Conservation (phyloP, 2,888 invertebrate genomes). For the Cyrtodaria siliqua region DNA sequence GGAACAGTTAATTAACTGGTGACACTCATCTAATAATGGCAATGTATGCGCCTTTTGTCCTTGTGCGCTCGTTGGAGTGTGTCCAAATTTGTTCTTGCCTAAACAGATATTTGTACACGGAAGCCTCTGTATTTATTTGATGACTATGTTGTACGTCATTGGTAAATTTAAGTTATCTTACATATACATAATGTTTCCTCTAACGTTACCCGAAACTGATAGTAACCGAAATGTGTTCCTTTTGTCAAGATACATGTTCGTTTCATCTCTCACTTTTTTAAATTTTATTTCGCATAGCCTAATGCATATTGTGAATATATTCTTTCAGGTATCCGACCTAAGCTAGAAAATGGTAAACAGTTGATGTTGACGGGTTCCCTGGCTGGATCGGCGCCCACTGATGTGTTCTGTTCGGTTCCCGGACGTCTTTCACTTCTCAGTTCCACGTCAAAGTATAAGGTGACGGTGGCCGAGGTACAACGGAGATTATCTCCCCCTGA, state of each 20-base stretch:
- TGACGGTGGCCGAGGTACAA: slow-evolving; percentile 99
- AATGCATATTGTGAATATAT: too few species aligned
- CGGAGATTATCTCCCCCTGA: slow-evolving; percentile 98
- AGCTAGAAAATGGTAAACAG: slow-evolving; percentile 84
- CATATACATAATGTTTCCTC: too few species aligned
- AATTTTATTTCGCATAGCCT: too few species aligned
- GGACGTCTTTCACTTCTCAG: slow-evolving; percentile 98
- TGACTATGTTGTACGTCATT: too few species aligned
- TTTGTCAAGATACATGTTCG: too few species aligned
- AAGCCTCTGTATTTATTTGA: too few species aligned
- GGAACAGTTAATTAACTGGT: slow-evolving; percentile 4
- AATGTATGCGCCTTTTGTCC: neutral
- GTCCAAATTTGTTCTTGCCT: neutral
- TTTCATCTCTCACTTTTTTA: too few species aligned
- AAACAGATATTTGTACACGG: too few species aligned
- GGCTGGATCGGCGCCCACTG: slow-evolving; percentile 89
- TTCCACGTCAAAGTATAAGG: slow-evolving; percentile 99
- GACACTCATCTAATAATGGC: slow-evolving; percentile 19
- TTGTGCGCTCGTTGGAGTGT: too few species aligned
- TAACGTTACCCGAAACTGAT: too few species aligned
- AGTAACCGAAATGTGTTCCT: too few species aligned
- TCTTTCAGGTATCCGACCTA: slow-evolving; percentile 78
- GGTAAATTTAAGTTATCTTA: too few species aligned
- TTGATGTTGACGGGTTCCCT: slow-evolving; percentile 83
- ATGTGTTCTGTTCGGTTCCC: slow-evolving; percentile 98